Evolutionary conservation across 2,797 vertebrate genomes (phyloP), one percentile per base, ranked within the genome.

Genomic region (Alcedo quadribrachys): DNA sequence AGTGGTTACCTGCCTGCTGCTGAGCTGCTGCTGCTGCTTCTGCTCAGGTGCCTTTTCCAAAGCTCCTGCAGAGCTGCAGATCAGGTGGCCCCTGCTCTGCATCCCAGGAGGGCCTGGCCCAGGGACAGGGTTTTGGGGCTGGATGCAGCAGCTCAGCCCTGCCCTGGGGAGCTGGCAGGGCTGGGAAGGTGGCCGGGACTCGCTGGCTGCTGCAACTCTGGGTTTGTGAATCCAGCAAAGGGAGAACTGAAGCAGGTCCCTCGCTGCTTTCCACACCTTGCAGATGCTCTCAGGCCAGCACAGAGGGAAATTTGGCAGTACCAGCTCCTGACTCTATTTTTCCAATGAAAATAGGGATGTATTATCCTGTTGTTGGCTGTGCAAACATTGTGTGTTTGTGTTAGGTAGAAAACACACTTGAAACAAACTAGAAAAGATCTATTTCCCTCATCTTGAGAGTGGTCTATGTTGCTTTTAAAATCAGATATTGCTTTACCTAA

Each of bases 121-220:
- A 48, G 58, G 79, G 74, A 78, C 93, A 92, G 95, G 95, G 58
- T 91, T 87, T 60, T 62, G 87, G 66, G 53, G 73, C 82, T 40
- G 45, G 75, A 33, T 7, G 60, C 53, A 32, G 67, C 90, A 51
- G 37, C 4, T 11, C 88, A 73, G 95, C 89, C 79, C 69, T 92
- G 63, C 76, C 71, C 69, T 87, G 11, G 48, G 71, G 69, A 57
- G 67, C 51, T 33, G 84, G n/a, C 42, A 45, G 37, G 53, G 67
- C 74, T 57, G 81, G 84, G 18, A 55, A 5, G 19, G 65, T 71
- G 61, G 48, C 40, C 51, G 54, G 82, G 37, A 89, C 85, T 90
- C 68, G 4, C 89, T 92, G 94, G 93, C 94, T 95, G 85, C 25
- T 80, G 91, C 87, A 60, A 61, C 58, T 90, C 83, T 48, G 84